Conservation (phyloP, 2,888 invertebrate species). For the Nomada flava region DNA sequence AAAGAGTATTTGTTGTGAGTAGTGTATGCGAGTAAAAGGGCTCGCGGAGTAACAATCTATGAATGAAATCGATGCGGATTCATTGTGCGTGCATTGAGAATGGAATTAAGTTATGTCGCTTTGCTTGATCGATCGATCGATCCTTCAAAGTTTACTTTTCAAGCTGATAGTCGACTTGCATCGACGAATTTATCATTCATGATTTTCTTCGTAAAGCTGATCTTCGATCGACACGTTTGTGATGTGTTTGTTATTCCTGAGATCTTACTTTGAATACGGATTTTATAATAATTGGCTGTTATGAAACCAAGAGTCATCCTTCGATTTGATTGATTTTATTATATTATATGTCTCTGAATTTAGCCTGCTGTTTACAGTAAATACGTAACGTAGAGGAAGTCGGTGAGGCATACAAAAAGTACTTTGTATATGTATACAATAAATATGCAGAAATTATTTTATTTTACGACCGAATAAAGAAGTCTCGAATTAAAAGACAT, state of each 20-base stretch:
- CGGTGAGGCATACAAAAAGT: not conserved
- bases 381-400: not conserved
- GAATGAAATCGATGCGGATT: not conserved
- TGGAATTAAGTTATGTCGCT: not conserved
- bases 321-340: constrained; percentile 4
- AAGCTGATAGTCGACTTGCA: not conserved
- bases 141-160: not conserved
- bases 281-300: not conserved
- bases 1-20: constrained; percentile 47
- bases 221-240: not conserved
- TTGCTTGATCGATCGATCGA: no score
- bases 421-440: not conserved
- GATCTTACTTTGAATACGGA: not conserved
- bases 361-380: not conserved
- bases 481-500: not conserved
- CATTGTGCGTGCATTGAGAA: constrained; percentile 3
- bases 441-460: not conserved
- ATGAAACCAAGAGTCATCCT: constrained; percentile 12
- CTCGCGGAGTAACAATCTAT: not conserved
- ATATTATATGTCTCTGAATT: no score
- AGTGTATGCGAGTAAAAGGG: not conserved
- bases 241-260: not conserved
- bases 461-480: not conserved
- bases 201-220: not conserved
- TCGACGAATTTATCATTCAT: not conserved